A percentile compares a stretch with the other conserved stretches of the same genome.
Evolutionary conservation across 2,797 vertebrate genomes (phyloP).

Genomic region (Hippoglossus hippoglossus): DNA sequence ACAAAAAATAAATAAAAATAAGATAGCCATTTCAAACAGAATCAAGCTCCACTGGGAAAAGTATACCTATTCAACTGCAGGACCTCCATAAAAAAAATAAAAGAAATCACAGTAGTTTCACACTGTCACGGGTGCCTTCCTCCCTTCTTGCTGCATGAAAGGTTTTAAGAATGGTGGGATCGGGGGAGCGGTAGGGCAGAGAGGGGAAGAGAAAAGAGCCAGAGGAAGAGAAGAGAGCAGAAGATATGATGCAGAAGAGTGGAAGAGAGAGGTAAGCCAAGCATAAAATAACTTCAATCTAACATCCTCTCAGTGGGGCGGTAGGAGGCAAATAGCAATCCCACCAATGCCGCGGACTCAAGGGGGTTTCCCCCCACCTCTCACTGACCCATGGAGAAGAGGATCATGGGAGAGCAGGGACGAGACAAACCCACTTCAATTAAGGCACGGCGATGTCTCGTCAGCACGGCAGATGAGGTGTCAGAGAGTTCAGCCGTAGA

Average conservation of each 20-base stretch:
- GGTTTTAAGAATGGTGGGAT: conserved; percentile 79
- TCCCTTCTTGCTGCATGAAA: conserved; percentile 79
- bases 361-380: conserved; percentile 79
- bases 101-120: conserved; percentile 69
- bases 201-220: conserved; percentile 49
- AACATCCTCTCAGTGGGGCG: conserved; percentile 81
- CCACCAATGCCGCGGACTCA: conserved; percentile 75
- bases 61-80: conserved; percentile 71
- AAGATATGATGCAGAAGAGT: conserved; percentile 86
- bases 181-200: conserved; percentile 51
- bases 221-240: conserved; percentile 71
- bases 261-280: conserved; percentile 84
- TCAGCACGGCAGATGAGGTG: conserved; percentile 84
- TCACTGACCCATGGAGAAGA: conserved; percentile 84
- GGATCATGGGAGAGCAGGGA: conserved; percentile 82
- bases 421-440: conserved; percentile 87
- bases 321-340: conserved; percentile 84
- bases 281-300: conserved; percentile 87
- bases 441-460: conserved; percentile 83
- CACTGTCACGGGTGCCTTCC: conserved; percentile 75
- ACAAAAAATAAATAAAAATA: conserved; percentile 23
- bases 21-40: conserved; percentile 59
- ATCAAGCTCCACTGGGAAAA: conserved; percentile 63
- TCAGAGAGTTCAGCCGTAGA: conserved; percentile 83
- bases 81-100: conserved; percentile 50